Percentiles rank a stretch among this genome's conserved stretches.
Evolutionary conservation across 2,113 vertebrate genomes (phyloP).

Genomic region (Thymallus thymallus): DNA sequence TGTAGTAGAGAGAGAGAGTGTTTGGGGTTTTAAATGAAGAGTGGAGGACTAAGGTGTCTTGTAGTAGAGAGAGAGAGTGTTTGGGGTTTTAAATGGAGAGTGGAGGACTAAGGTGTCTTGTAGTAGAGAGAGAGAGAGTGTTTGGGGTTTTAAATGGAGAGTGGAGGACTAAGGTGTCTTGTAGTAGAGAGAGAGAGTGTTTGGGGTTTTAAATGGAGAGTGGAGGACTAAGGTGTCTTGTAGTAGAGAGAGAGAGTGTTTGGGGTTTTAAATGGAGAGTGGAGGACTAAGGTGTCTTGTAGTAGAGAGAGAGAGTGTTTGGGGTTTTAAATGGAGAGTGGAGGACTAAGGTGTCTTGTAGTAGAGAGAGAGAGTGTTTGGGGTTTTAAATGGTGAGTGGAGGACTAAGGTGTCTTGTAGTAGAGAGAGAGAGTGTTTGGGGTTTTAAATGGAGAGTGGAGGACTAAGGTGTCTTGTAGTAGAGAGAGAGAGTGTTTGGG

Average conservation of each 20-base stretch:
- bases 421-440: too few species aligned
- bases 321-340: conserved; percentile 54
- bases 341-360: conserved; percentile 33
- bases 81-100: conserved; percentile 54
- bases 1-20: too few species aligned
- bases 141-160: conserved; percentile 54
- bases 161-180: conserved; percentile 40
- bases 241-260: too few species aligned
- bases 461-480: conserved; percentile 27
- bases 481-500: too few species aligned
- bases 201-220: conserved; percentile 54
- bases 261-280: conserved; percentile 53
- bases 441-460: conserved; percentile 54
- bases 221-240: conserved; percentile 38
- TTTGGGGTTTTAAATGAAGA: conserved; percentile 53
- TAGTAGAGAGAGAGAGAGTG: too few species aligned
- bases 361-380: too few species aligned
- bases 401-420: conserved; percentile 29
- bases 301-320: too few species aligned
- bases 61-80: too few species aligned
- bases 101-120: conserved; percentile 38
- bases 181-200: too few species aligned
- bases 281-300: conserved; percentile 37
- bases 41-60: conserved; percentile 40
- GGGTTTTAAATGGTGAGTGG: conserved; percentile 54